Evolutionary conservation across 2,797 vertebrate genomes (phyloP), one percentile per base, ranked within the genome.

Genomic region (Lepilemur ruficaudatus): DNA sequence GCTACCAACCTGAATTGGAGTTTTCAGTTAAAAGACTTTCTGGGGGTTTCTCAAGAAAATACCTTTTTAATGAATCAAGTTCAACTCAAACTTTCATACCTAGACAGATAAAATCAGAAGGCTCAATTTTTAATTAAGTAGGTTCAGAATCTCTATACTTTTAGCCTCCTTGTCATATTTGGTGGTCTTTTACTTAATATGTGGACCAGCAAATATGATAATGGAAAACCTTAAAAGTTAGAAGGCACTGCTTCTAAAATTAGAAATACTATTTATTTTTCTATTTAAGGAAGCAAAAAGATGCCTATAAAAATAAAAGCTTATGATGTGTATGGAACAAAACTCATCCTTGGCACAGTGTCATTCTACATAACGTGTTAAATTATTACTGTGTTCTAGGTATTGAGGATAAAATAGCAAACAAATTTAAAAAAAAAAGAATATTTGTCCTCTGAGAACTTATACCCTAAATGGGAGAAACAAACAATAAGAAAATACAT

Each of bases 51-150:
- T 97, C 48, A 97, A 96, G 97, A 98, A 98, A 98, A 98, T 96
- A 96, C 96, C 95, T 96, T 98, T 98, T 98, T 98, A 98, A 98
- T 98, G 97, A 98, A 98, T 96, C 94, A 96, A 98, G 96, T 97
- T 98, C 96, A 97, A 93, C 88, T 97, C 96, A 96, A 46, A 97
- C 73, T 98, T 98, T 94, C 69, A 94, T 18, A 97, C 69, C 81
- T 48, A 76, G 46, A 96, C 94, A 96, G 80, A 95, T 15, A 95
- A 95, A 97, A 98, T 96, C 97, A 98, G 97, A 98, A 97, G 73
- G 83, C 83, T 97, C 89, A 92, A 11, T 81, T 96, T 97, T 97
- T 96, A 97, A 97, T 97, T 97, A 97, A 97, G 61, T 83, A 11
- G 46, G 61, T 86, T 97, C 93, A 82, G 59, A 85, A 75, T 93